Conservation (phyloP, 2,888 invertebrate genomes). For the Leptinotarsa rubiginosa region DNA sequence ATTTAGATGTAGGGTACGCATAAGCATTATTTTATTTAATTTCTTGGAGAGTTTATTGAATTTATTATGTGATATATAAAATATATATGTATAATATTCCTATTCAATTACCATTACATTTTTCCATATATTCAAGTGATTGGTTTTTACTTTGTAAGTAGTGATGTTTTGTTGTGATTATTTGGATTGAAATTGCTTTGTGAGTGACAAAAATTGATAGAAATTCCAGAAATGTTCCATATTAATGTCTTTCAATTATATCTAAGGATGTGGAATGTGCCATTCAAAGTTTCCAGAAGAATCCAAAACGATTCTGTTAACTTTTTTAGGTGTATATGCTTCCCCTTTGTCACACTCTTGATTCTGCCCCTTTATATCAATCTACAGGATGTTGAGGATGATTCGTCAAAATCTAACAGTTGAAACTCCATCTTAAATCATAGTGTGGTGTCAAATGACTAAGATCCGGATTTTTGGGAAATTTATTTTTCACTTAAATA, state of each 20-base stretch:
- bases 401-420: no score
- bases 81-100: conserved; percentile 33
- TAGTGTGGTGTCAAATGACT: no score
- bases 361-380: no score
- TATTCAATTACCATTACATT: conserved; percentile 35
- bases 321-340: no score
- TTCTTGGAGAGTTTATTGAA: conserved; percentile 42
- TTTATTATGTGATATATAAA: conserved; percentile 43
- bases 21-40: conserved; percentile 38
- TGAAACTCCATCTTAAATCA: no score
- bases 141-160: conserved; percentile 8
- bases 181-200: conserved; percentile 17
- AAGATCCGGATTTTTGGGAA: no score
- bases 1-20: conserved; percentile 33
- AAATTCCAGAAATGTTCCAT: not conserved
- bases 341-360: no score
- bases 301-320: no score
- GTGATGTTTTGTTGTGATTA: conserved; percentile 16
- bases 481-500: no score
- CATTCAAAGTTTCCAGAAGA: not conserved
- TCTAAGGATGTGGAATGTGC: not conserved
- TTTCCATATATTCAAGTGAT: conserved; percentile 28
- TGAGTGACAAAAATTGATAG: not conserved
- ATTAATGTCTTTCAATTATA: not conserved
- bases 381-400: no score